Percentiles rank a stretch among this genome's conserved stretches.
Conservation (phyloP, 2,113 vertebrate genomes). For the Delphinus delphis region DNA sequence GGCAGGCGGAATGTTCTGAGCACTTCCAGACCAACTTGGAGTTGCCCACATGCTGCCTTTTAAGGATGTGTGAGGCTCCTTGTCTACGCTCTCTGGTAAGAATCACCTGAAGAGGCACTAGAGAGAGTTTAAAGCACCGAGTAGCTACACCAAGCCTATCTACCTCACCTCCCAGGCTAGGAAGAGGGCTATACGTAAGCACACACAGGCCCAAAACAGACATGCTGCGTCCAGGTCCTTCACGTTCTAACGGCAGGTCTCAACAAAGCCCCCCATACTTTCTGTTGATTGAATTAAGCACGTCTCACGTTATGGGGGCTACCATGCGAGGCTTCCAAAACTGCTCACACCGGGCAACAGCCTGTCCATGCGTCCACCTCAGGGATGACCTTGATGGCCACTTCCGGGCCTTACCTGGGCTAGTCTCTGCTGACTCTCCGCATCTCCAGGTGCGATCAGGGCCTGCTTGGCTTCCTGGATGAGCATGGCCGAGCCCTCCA, state of each 20-base stretch:
- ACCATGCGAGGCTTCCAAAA: not conserved
- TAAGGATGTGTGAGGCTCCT: not conserved
- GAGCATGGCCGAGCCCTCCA: slow-evolving; percentile 98
- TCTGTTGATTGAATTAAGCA: not conserved
- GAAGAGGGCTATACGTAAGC: not conserved
- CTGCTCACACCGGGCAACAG: not conserved
- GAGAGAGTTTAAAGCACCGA: not conserved
- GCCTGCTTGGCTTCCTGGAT: slow-evolving; percentile 98
- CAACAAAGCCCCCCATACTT: not conserved
- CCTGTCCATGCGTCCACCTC: rapidly evolving
- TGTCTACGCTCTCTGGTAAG: not conserved
- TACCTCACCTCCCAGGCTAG: not conserved
- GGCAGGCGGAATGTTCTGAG: rapidly evolving
- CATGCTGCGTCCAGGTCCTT: not conserved
- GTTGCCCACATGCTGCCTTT: not conserved
- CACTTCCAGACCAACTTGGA: not conserved
- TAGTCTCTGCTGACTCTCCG: slow-evolving; percentile 97
- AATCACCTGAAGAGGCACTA: not conserved
- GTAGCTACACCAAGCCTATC: not conserved
- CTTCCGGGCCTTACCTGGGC: slow-evolving; percentile 90
- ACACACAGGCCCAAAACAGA: rapidly evolving
- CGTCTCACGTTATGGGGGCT: not conserved
- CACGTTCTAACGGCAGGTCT: not conserved
- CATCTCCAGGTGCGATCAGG: slow-evolving; percentile 93
- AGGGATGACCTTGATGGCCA: rapidly evolving